Conservation (phyloP, 2,113 vertebrate genomes). For the Uropsilus gracilis region DNA sequence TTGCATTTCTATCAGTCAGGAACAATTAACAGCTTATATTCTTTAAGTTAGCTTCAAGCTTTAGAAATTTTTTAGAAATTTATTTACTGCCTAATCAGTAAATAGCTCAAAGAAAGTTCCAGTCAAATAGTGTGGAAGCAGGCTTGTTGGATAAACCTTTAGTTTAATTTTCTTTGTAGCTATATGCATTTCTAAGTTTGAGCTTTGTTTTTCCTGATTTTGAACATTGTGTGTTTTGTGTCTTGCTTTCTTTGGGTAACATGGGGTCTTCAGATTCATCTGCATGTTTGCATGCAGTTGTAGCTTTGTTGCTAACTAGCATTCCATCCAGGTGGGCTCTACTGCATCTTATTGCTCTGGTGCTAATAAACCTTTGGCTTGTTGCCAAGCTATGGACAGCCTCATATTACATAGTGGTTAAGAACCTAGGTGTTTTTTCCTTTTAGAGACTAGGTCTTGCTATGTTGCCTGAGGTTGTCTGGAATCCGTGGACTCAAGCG, state of each 20-base stretch:
- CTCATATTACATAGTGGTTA: background rate
- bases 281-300: background rate
- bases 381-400: background rate
- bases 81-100: background rate
- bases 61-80: too few relatives aligned
- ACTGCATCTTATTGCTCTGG: background rate
- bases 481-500: too few relatives aligned
- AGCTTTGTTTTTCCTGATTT: background rate
- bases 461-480: too few relatives aligned
- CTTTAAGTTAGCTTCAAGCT: background rate
- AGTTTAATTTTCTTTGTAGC: background rate
- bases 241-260: background rate
- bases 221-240: background rate
- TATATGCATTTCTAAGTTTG: background rate
- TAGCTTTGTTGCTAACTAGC: background rate
- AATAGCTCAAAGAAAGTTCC: background rate
- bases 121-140: background rate
- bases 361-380: background rate
- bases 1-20: background rate
- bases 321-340: background rate
- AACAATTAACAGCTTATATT: background rate
- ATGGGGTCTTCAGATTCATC: background rate
- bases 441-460: too few relatives aligned
- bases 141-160: background rate
- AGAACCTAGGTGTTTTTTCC: too few relatives aligned